Evolutionary conservation across 2,797 vertebrate species (phyloP).

Genomic region (Pampus argenteus): DNA sequence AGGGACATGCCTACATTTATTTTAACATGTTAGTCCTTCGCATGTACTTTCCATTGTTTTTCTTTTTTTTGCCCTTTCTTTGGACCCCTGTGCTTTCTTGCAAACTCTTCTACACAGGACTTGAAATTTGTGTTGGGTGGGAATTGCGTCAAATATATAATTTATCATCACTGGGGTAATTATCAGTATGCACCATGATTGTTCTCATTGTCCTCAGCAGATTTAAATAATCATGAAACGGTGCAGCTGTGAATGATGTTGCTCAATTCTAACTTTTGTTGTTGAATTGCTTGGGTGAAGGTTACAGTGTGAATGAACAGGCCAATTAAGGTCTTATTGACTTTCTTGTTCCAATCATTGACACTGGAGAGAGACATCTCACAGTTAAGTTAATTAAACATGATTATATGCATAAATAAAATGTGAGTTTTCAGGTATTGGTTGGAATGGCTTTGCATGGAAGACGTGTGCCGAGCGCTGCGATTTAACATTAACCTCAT

Average conservation of each 20-base stretch:
- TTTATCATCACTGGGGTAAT: constrained; percentile 7
- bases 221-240: constrained; percentile 4
- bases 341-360: neutral
- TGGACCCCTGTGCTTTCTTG: constrained; percentile 67
- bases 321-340: neutral
- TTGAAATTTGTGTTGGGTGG: constrained; percentile 43
- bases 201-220: neutral
- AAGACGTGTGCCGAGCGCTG: constrained; percentile 52
- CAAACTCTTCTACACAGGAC: constrained; percentile 70
- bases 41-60: constrained; percentile 69
- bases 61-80: constrained; percentile 68
- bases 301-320: neutral
- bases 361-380: neutral
- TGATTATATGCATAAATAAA: constrained; percentile 11
- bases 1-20: accelerated
- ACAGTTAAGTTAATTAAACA: neutral
- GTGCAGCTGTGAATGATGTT: neutral
- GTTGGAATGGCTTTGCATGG: constrained; percentile 75
- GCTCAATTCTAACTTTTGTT: neutral
- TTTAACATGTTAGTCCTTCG: neutral
- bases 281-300: neutral
- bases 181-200: neutral
- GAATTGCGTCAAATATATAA: constrained; percentile 22
- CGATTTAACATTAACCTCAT: constrained; percentile 65
- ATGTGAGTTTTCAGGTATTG: constrained; percentile 18